Percentiles rank a stretch among this genome's conserved stretches.
phyloP scores from a whole-genome alignment of 2,113 vertebrate species.

The Mormoops blainvillei region DNA sequence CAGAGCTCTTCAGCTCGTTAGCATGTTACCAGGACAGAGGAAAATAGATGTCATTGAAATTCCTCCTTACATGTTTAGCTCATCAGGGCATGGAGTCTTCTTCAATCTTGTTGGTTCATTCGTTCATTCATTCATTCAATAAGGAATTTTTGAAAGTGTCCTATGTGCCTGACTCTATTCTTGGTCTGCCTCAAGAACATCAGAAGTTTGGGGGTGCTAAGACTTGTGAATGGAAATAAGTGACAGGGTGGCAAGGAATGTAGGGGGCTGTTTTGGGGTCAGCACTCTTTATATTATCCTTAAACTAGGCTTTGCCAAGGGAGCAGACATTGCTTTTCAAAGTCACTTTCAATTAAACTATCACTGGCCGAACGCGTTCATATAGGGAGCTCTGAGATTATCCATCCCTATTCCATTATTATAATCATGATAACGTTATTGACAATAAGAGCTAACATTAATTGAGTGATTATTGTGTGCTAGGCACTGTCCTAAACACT shows the following conservation, averaged over 20 bases:
- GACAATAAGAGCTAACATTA: not conserved
- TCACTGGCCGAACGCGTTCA: not conserved
- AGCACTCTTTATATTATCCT: not conserved
- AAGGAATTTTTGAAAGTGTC: not conserved
- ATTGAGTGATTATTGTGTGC: not conserved
- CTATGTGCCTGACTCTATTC: not conserved
- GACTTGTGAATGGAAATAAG: not conserved
- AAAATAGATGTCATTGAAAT: constrained; percentile 59
- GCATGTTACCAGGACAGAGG: constrained; percentile 65
- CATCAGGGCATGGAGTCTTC: not conserved
- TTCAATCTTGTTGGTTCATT: not conserved
- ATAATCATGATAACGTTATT: not conserved
- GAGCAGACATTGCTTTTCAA: not conserved
- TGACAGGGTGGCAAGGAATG: not conserved
- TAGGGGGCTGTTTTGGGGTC: too few relatives aligned
- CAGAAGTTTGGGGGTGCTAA: not conserved
- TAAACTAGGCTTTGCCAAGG: not conserved
- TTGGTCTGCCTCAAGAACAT: not conserved
- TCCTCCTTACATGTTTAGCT: constrained; percentile 12
- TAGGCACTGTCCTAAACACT: not conserved
- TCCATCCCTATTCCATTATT: not conserved
- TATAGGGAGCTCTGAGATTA: not conserved
- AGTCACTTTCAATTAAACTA: not conserved
- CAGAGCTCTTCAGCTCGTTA: constrained; percentile 69
- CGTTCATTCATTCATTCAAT: not conserved